A percentile compares a stretch with the other conserved stretches of the same genome.
phyloP scores from a whole-genome alignment of 2,797 vertebrate genomes.

The Pantherophis alleghaniensis region DNA sequence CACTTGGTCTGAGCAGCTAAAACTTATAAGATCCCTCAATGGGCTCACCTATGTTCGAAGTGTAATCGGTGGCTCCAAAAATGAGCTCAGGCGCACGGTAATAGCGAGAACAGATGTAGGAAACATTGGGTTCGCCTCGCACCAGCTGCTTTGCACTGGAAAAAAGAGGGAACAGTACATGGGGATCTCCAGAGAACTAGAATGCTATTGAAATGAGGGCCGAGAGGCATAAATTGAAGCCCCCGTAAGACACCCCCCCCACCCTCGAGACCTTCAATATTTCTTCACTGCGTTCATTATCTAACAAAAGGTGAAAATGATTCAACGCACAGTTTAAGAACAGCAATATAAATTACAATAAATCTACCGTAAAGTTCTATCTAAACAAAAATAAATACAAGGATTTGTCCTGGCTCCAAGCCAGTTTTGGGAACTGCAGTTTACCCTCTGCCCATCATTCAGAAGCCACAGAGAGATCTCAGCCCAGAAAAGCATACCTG shows the following conservation, averaged over 20 bases:
- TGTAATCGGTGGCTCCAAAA: slow-evolving; percentile 95
- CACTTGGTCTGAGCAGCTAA: not conserved
- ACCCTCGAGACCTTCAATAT: not conserved
- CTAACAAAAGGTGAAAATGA: not conserved
- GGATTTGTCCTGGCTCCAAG: not conserved
- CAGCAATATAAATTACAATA: not conserved
- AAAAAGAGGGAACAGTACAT: not conserved
- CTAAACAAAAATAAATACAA: not conserved
- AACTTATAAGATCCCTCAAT: not conserved
- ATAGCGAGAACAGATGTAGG: slow-evolving; percentile 96
- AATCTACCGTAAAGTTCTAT: not conserved
- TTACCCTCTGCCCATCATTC: not conserved
- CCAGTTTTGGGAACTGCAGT: not conserved
- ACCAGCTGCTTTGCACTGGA: slow-evolving; percentile 90
- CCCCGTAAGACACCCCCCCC: not conserved
- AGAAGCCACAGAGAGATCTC: not conserved
- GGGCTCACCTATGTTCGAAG: slow-evolving; percentile 82
- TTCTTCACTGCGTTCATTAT: not conserved
- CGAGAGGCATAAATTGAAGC: not conserved
- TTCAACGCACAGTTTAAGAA: not conserved
- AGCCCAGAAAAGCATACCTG: not conserved
- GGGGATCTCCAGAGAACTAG: not conserved
- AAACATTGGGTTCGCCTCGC: slow-evolving; percentile 91
- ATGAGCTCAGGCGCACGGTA: slow-evolving; percentile 95
- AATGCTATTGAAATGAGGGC: not conserved